Evolutionary conservation across 2,113 vertebrate genomes (phyloP), one percentile per base, ranked within the genome.

Genomic region (Myiozetetes cayanensis): DNA sequence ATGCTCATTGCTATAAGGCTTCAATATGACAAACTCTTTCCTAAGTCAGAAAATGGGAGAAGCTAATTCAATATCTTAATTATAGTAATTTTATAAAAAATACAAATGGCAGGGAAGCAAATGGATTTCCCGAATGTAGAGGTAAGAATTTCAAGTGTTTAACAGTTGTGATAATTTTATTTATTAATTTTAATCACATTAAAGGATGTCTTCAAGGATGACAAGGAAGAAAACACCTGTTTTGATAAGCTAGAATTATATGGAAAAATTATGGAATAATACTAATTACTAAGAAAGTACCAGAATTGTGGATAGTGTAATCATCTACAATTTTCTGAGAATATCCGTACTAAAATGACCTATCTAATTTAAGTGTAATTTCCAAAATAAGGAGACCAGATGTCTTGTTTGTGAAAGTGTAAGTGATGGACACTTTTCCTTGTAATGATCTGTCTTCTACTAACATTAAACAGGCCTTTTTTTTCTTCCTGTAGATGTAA

Each of bases 251-350:
- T 31, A 89, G 43, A 67, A 61, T 30, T 61, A 10, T 61, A 61
- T 52, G 55, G 39, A 76, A 80, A 73, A 35, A 28, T 81, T 71
- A 52, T 89, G 56, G 66, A 85, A 68, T 92, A 94, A 82, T 91
- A 25, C 62, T 75, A 58, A 89, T 96, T 94, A 67, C 63, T 65
- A 66, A 71, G 39, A 88, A 85, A 59, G 46, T 90, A 23, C 81
- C 46, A 91, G 71, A 50, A 52, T 17, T 88, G 81, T 91, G 81
- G 78, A 62, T 53, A 90, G 56, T 75, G 47, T 96, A 94, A 91
- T 94, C 30, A 85, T 88, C 75, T 94, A 37, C 85, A 94, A 91
- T 97, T 96, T 97, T 96, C 96, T 96, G 70, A 92, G 55, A 96
- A 79, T 75, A 79, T 72, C n/a, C 33, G 84, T 93, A 75, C 79